phyloP scores from a whole-genome alignment of 2,113 vertebrate species.

The Struthidea cinerea region DNA sequence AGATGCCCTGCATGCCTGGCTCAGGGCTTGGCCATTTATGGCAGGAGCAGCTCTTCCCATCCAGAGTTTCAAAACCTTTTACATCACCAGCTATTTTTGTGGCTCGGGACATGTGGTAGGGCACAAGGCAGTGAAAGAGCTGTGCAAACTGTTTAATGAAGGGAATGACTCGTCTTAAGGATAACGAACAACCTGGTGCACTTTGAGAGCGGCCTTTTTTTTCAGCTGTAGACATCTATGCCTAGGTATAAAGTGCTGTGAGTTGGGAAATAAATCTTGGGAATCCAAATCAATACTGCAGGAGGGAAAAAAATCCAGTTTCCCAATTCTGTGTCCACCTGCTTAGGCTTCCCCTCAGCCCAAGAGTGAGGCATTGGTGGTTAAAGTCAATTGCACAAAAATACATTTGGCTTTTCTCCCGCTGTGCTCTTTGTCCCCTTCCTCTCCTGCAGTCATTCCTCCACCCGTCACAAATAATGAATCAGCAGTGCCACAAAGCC shows the following conservation, averaged over 20 bases:
- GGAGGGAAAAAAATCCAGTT: neutral
- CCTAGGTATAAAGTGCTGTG: neutral
- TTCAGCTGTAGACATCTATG: neutral
- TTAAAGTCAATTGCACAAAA: neutral
- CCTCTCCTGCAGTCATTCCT: neutral
- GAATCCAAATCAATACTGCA: neutral
- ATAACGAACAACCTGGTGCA: neutral
- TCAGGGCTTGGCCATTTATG: neutral
- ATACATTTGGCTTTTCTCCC: neutral
- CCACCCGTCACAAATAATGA: neutral
- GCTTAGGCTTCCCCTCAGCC: neutral
- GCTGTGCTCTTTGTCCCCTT: neutral
- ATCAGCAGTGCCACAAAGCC: neutral
- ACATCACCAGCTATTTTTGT: neutral
- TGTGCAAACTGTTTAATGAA: neutral
- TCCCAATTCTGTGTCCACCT: neutral
- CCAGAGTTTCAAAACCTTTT: neutral
- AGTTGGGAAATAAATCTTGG: neutral
- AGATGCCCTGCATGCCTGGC: neutral
- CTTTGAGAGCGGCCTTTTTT: neutral
- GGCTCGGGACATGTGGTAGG: neutral
- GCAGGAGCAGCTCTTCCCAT: neutral
- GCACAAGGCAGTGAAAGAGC: fast-evolving
- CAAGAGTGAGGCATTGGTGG: fast-evolving
- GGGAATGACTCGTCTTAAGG: neutral